A percentile compares a stretch with the other conserved stretches of the same genome.
phyloP scores from a whole-genome alignment of 2,113 vertebrate species.

The Sturnus vulgaris region DNA sequence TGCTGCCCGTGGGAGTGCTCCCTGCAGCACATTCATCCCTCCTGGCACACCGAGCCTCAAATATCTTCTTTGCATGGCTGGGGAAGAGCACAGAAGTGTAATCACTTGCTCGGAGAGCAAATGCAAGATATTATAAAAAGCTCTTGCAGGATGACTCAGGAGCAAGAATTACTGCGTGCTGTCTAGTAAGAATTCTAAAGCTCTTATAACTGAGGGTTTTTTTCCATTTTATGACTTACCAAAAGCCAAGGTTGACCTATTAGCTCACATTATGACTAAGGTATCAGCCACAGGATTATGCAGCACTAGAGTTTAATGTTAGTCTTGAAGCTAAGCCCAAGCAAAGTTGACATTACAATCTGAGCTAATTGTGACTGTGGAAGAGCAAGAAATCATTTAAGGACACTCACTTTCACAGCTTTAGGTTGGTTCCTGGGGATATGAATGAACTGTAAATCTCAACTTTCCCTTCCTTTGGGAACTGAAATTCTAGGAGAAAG shows the following conservation, averaged over 20 bases:
- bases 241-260: constrained; percentile 15
- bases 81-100: not conserved
- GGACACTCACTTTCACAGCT: not conserved
- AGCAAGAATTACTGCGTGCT: not conserved
- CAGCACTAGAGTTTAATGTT: not conserved
- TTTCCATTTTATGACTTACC: not conserved
- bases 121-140: constrained; percentile 25
- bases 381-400: not conserved
- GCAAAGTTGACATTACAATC: not conserved
- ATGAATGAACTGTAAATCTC: not conserved
- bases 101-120: not conserved
- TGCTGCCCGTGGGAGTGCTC: not conserved
- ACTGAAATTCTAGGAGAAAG: not conserved
- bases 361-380: not conserved
- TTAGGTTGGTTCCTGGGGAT: not conserved
- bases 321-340: not conserved
- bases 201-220: not conserved
- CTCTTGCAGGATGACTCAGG: constrained; percentile 14
- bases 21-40: not conserved
- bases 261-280: not conserved
- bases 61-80: constrained; percentile 3
- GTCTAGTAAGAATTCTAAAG: not conserved
- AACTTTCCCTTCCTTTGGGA: not conserved
- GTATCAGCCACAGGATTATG: not conserved
- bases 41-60: not conserved